Conservation (phyloP, 2,888 invertebrate genomes). For the Kryphioiulus occultus region DNA sequence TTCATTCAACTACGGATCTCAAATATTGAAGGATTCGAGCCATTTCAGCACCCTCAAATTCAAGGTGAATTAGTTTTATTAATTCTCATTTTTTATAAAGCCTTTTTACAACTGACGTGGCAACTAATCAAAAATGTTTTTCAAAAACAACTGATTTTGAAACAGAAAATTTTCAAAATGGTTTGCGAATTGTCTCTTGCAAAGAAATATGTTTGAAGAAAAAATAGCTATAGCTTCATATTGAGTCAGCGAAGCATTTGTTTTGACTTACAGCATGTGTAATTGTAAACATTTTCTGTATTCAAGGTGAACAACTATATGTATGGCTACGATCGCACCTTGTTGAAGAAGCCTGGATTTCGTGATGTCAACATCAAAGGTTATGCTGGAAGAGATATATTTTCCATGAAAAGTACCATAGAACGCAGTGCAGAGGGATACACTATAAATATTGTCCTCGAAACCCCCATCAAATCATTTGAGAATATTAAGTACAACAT, state of each 20-base stretch:
- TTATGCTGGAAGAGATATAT: neutral
- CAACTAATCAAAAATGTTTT: too few relatives aligned
- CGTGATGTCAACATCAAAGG: neutral
- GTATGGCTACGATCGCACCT: neutral
- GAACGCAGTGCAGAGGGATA: neutral
- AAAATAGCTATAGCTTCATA: too few relatives aligned
- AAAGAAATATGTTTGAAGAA: too few relatives aligned
- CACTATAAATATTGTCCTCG: constrained; percentile 7
- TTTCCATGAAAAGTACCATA: neutral
- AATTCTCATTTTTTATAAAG: neutral
- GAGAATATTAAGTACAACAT: neutral
- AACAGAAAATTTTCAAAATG: too few relatives aligned
- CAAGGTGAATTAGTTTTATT: neutral
- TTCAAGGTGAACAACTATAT: constrained; percentile 18
- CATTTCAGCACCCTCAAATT: neutral
- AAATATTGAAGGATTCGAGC: neutral
- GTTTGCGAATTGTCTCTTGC: too few relatives aligned
- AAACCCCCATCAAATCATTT: neutral
- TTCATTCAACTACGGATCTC: constrained; percentile 3
- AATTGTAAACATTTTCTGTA: neutral
- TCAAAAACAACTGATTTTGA: too few relatives aligned
- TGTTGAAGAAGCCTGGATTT: neutral
- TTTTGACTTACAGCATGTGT: too few relatives aligned
- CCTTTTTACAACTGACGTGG: too few relatives aligned
- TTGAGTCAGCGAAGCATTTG: too few relatives aligned